These are phyloP conservation scores for Achroia grisella DNA, from an alignment of 1,140 invertebrate genomes.

Conservation along the genomic window DNA sequence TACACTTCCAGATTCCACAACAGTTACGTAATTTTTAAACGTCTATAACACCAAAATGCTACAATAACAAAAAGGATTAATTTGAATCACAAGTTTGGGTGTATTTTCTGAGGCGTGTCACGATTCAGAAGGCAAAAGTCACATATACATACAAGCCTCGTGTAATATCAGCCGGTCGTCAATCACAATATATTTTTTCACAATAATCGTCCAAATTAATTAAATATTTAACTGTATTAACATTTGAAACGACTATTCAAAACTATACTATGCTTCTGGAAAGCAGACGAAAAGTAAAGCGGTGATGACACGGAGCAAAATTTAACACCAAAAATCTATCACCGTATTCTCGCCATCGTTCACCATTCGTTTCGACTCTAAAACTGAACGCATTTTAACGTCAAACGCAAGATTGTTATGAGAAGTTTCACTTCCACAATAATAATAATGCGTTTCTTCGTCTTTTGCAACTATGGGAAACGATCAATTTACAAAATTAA, in stretches of 20 bases:
- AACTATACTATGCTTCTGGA: conserved; percentile 47
- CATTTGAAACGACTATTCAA: conserved; percentile 52
- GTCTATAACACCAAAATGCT: conserved; percentile 66
- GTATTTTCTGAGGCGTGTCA: conserved; percentile 72
- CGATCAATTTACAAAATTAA: conserved; percentile 70
- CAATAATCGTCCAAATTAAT: conserved; percentile 51
- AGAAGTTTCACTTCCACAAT: conserved; percentile 54
- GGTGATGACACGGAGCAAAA: conserved; percentile 69
- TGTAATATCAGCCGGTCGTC: conserved; percentile 73
- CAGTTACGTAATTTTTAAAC: conserved; percentile 70
- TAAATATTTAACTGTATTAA: conserved; percentile 44
- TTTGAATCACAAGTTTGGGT: conserved; percentile 66
- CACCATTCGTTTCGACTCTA: conserved; percentile 66
- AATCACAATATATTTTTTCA: conserved; percentile 67
- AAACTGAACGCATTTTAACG: conserved; percentile 67
- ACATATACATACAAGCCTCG: conserved; percentile 73
- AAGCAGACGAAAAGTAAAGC: conserved; percentile 55
- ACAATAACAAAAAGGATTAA: conserved; percentile 65
- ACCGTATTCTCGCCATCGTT: conserved; percentile 71
- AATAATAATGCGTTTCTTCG: conserved; percentile 46
- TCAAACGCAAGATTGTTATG: conserved; percentile 48
- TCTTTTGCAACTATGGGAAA: conserved; percentile 53
- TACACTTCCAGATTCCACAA: conserved; percentile 69
- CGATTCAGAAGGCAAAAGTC: conserved; percentile 70
- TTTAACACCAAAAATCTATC: conserved; percentile 73